Conservation (phyloP, 2,113 vertebrate genomes). For the Patagioenas fasciata region DNA sequence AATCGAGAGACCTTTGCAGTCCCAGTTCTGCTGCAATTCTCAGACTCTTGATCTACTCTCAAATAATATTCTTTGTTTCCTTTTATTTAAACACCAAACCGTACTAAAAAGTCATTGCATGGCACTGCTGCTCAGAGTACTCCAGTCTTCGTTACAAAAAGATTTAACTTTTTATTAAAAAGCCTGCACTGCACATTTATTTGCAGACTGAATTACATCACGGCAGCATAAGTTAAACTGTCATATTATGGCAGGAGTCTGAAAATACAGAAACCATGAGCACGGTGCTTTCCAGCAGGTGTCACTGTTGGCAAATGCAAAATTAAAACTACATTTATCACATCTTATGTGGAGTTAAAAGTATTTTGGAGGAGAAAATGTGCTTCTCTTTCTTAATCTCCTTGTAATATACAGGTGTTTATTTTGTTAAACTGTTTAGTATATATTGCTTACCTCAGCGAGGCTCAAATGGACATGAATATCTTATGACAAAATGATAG, state of each 20-base stretch:
- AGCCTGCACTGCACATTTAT: too few species aligned
- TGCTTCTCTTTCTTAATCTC: background rate
- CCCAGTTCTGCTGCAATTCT: background rate
- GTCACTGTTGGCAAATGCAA: constrained; percentile 83
- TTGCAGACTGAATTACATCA: background rate
- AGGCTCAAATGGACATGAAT: background rate
- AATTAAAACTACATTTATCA: background rate
- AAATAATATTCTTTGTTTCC: too few species aligned
- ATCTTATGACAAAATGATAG: rapidly evolving
- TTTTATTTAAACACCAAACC: background rate
- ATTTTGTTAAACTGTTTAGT: background rate
- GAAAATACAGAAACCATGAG: background rate
- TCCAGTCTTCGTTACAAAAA: too few species aligned
- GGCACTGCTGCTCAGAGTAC: rapidly evolving
- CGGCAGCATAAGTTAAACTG: background rate
- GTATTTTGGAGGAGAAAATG: background rate
- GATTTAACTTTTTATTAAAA: background rate
- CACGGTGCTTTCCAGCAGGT: constrained; percentile 72
- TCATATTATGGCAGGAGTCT: background rate
- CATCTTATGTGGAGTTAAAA: background rate
- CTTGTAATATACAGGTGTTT: background rate
- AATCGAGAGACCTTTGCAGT: background rate
- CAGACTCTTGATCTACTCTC: background rate
- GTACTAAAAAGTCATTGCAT: rapidly evolving
- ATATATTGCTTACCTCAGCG: background rate